Evolutionary conservation across 2,888 invertebrate species (phyloP), one percentile per base, ranked within the genome.

Genomic region (Brachyptera risi): DNA sequence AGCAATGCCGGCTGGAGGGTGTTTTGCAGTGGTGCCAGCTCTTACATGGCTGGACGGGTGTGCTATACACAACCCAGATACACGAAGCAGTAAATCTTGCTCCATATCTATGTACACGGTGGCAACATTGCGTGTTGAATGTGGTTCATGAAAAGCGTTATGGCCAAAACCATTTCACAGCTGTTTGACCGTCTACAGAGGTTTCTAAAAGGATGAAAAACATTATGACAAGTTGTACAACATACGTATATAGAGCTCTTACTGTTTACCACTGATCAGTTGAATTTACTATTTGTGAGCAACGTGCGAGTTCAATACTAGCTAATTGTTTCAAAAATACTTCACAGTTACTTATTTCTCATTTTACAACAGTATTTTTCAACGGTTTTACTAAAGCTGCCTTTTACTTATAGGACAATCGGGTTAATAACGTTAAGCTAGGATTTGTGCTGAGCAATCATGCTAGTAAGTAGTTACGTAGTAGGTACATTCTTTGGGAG

Each of bases 331-430:
- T 44, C 44, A 44, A 44, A 44, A 44, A 44, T 44, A 44, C 44
- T 44, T 44, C 21, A 19, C 44, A 11, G 44, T 21, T 19, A 11
- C 11, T 44, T 44, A 44, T 17, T 44, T 44, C 15, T 44, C 21
- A 15, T 44, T 31, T 7, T 11, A 7, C 5, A 31, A 31, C 31
- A 31, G 31, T 31, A 11, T 31, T 17, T 38, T 17, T 38, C 40
- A 21, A 44, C 5, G 40, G 31, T 5, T 31, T 44, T 44, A 44
- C 44, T 44, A 44, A 44, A 44, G 44, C 44, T 44, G 44, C 44
- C 44, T 11, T 11, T 19, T 44, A 19, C 9, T 17, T 44, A 44
- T 11, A 44, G 15, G 21, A 15, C 21, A 44, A 44, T 21, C 21
- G 19, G 44, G 21, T 17, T 44, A 44, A 44, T 21, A 44, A 21